These are phyloP conservation scores for Gymnobelideus leadbeateri DNA, from an alignment of 2,113 vertebrate genomes.

Conservation along the genomic window DNA sequence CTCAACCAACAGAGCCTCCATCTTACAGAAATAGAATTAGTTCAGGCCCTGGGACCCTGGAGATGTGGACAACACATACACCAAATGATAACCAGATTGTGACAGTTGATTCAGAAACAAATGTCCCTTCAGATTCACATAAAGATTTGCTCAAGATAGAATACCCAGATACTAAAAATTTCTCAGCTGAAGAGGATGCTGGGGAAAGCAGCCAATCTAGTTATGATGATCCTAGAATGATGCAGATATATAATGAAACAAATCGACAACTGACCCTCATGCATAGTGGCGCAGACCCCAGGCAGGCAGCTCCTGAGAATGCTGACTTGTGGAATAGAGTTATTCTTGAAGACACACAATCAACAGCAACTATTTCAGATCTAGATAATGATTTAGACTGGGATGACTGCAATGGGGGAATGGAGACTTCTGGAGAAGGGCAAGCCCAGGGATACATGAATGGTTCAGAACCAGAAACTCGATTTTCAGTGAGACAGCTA, in stretches of 20 bases:
- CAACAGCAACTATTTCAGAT: conserved; percentile 67
- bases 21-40: conserved; percentile 58
- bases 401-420: conserved; percentile 68
- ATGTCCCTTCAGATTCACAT: background rate
- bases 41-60: conserved; percentile 55
- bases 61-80: conserved; percentile 66
- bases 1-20: conserved; percentile 29
- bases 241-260: conserved; percentile 63
- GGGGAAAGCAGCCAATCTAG: conserved; percentile 73
- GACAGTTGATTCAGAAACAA: conserved; percentile 57
- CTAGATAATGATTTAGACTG: conserved; percentile 73
- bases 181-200: conserved; percentile 35
- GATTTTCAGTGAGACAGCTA: conserved; percentile 73
- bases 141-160: conserved; percentile 61
- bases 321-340: conserved; percentile 60
- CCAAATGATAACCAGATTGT: conserved; percentile 60
- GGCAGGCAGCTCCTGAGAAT: conserved; percentile 40
- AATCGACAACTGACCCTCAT: conserved; percentile 74
- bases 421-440: conserved; percentile 48
- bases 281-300: conserved; percentile 61
- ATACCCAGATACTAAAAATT: background rate
- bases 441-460: conserved; percentile 49
- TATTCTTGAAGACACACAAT: conserved; percentile 75
- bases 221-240: conserved; percentile 74
- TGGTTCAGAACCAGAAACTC: conserved; percentile 58